Conservation (phyloP, 2,113 vertebrate genomes). For the Callipepla californica region DNA sequence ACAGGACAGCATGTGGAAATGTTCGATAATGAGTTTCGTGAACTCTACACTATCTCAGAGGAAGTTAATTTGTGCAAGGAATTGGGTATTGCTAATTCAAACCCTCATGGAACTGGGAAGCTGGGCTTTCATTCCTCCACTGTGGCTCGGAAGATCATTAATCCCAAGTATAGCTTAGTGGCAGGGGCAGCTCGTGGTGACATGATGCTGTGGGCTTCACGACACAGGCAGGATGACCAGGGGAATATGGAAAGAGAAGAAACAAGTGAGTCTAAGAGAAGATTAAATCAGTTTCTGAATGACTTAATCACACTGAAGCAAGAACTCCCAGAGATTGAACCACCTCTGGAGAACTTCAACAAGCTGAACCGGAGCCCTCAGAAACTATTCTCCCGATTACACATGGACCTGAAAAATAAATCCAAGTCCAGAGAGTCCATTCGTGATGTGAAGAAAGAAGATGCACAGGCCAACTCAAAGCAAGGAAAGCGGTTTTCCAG, state of each 20-base stretch:
- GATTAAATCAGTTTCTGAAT: conserved; percentile 78
- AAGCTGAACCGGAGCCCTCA: conserved; percentile 53
- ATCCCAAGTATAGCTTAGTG: conserved; percentile 91
- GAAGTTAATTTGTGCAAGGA: conserved; percentile 88
- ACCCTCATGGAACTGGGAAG: conserved; percentile 45
- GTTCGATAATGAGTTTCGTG: conserved; percentile 92
- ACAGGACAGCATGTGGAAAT: conserved; percentile 91
- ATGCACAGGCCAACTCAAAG: conserved; percentile 58
- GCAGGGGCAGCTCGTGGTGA: conserved; percentile 79
- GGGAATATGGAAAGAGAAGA: conserved; percentile 64
- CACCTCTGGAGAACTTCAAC: conserved; percentile 49
- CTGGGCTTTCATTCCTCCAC: conserved; percentile 73
- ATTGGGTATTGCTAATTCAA: conserved; percentile 75
- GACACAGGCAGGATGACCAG: conserved; percentile 47
- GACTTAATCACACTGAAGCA: conserved; percentile 81
- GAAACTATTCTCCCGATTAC: conserved; percentile 41
- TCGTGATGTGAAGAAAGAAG: conserved; percentile 58
- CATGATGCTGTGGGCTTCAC: conserved; percentile 78
- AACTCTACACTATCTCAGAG: conserved; percentile 92
- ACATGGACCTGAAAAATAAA: conserved; percentile 63
- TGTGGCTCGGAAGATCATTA: conserved; percentile 91
- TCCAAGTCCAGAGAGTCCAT: conserved; percentile 65
- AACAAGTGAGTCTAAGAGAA: conserved; percentile 66
- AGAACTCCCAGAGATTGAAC: conserved; percentile 74
- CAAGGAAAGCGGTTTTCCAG: conserved; percentile 56